Evolutionary conservation across 2,113 vertebrate genomes (phyloP), one percentile per base, ranked within the genome.

Genomic region (Numida meleagris): DNA sequence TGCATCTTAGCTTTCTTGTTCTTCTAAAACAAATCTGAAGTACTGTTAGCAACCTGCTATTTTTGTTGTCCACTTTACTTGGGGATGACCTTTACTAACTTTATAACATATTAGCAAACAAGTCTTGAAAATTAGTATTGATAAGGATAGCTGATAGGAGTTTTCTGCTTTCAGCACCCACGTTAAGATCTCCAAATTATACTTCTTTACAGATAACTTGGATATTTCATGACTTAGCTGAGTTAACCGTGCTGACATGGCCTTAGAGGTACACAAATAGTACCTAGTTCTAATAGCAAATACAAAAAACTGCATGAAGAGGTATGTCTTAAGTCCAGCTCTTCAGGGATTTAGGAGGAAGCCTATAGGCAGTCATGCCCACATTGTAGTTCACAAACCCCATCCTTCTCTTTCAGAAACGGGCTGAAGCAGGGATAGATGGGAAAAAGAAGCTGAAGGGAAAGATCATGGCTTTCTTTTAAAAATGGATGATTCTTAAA

Each of bases 301-400:
- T 10, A 13, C 34, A 73, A 79, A 92, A 65, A 27, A 4, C 4
- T 81, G 6, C 1, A 1, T 63, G 33, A 29, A 63, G 46, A 72
- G 6, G 4, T 88, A 20, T 15, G 3, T 59, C 42, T 71, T 79
- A 82, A 59, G 72, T 17, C 3, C 45, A 38, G 8, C 17, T 82
- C 27, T 29, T 16, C 27, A 10, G 24, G 29, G 61, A 63, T 29
- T 40, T 40, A 38, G 55, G 40, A 92, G 55, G 21, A 12, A 80
- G 19, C 0, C 0, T 50, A 24, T 31, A 36, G 7, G 3, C 5
- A 27, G 23, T 57, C n/a, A 57, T 36, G 6, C 19, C 48, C 24
- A 11, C 11, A 42, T 2, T 66, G 40, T 42, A 27, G 17, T 14
- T 15, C 31, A n/a, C 8, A 9, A 82, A 72, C 10, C 10, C 11